Conservation (phyloP, 2,888 invertebrate species). For the Meloe dianella region DNA sequence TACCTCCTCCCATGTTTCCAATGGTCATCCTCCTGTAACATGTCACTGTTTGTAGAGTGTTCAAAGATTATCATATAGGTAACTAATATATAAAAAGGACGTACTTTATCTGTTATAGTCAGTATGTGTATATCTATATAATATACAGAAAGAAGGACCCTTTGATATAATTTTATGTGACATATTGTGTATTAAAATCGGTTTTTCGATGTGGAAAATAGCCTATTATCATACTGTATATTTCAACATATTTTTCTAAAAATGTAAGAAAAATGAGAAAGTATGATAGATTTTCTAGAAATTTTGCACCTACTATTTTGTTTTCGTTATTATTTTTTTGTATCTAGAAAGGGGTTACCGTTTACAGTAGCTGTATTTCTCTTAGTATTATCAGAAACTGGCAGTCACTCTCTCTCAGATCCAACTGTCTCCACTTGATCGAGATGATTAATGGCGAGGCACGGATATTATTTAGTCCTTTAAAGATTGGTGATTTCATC, state of each 20-base stretch:
- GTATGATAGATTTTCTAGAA: conserved; percentile 50
- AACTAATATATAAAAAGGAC: conserved; percentile 53
- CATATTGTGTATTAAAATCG: conserved; percentile 61
- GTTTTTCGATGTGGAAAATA: conserved; percentile 60
- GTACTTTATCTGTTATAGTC: conserved; percentile 54
- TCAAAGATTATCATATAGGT: no score
- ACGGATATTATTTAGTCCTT: conserved; percentile 50
- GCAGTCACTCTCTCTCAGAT: conserved; percentile 44
- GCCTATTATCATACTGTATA: conserved; percentile 58
- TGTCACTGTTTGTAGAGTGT: no score
- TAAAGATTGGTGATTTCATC: conserved; percentile 37
- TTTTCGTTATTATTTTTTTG: no score
- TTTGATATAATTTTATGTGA: conserved; percentile 60
- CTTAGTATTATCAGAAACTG: conserved; percentile 46
- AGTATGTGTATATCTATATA: conserved; percentile 48
- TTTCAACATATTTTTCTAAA: conserved; percentile 43
- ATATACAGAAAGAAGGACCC: conserved; percentile 15
- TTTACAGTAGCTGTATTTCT: conserved; percentile 24
- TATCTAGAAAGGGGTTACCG: conserved; percentile 3
- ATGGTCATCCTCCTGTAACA: no score
- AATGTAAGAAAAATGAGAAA: conserved; percentile 23
- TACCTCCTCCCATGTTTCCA: no score
- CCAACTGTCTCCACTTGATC: conserved; percentile 51
- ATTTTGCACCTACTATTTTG: conserved; percentile 24
- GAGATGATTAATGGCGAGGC: conserved; percentile 55